Percentiles rank a stretch among this genome's conserved stretches.
These are phyloP conservation scores for Macrotis lagotis DNA, from an alignment of 2,113 vertebrate species.

Conservation along the genomic window DNA sequence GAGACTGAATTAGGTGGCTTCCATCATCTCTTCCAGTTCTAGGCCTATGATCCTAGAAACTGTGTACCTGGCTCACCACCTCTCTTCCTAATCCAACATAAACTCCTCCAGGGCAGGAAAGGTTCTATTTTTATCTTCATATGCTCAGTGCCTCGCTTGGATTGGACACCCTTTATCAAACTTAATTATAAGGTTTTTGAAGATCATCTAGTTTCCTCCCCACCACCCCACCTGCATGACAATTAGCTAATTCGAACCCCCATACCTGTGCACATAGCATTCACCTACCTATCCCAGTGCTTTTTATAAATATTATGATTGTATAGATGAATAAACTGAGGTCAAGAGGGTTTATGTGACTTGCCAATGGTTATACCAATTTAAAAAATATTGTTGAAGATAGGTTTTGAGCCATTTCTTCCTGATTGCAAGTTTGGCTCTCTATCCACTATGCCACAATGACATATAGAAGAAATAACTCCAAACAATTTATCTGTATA, in stretches of 20 bases:
- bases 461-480: neutral
- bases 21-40: neutral
- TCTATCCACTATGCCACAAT: neutral
- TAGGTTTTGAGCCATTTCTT: neutral
- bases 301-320: neutral
- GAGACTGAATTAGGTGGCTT: neutral
- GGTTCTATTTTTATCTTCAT: neutral
- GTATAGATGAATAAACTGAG: neutral
- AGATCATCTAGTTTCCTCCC: neutral
- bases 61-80: neutral
- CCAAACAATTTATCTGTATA: neutral
- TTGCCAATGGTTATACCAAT: neutral
- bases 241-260: neutral
- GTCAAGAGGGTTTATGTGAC: neutral
- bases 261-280: neutral
- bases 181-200: neutral
- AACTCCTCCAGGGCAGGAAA: neutral
- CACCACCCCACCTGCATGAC: neutral
- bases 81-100: neutral
- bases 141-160: neutral
- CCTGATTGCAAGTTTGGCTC: neutral
- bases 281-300: neutral
- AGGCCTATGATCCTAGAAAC: neutral
- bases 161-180: neutral
- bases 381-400: neutral